A percentile compares a stretch with the other conserved stretches of the same genome.
These are phyloP conservation scores for Amphipyra berbera DNA, from an alignment of 2,888 invertebrate species.

Conservation along the genomic window DNA sequence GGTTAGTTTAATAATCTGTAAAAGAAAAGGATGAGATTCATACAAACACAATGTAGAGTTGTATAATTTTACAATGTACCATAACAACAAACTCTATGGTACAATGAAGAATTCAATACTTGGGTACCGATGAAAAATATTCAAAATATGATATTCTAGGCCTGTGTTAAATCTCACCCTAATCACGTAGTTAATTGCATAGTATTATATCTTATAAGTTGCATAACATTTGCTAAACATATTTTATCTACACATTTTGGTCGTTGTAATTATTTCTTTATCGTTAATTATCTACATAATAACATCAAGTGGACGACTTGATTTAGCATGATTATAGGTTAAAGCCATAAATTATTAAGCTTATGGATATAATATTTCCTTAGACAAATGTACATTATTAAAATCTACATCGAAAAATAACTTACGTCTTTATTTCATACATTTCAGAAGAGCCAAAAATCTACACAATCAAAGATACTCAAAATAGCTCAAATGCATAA, in stretches of 20 bases:
- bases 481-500: neutral
- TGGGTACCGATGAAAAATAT: no score
- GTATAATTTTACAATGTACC: neutral
- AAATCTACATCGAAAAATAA: constrained; percentile 48
- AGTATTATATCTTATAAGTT: neutral
- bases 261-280: constrained; percentile 13
- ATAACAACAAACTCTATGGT: no score
- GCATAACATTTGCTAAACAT: neutral
- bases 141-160: no score
- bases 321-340: constrained; percentile 21
- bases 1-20: constrained; percentile 1
- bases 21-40: constrained; percentile 7
- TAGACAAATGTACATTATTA: constrained; percentile 12
- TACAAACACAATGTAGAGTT: neutral
- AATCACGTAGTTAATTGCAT: neutral
- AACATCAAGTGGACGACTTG: constrained; percentile 15
- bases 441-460: constrained; percentile 25
- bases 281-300: constrained; percentile 5
- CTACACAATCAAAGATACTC: constrained; percentile 1
- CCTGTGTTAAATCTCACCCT: neutral
- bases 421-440: constrained; percentile 41
- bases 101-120: no score
- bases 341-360: constrained; percentile 17
- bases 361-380: constrained; percentile 9
- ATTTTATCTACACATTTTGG: constrained; percentile 21